Conservation (phyloP, 2,797 vertebrate species). For the Neosalanx taihuensis region DNA sequence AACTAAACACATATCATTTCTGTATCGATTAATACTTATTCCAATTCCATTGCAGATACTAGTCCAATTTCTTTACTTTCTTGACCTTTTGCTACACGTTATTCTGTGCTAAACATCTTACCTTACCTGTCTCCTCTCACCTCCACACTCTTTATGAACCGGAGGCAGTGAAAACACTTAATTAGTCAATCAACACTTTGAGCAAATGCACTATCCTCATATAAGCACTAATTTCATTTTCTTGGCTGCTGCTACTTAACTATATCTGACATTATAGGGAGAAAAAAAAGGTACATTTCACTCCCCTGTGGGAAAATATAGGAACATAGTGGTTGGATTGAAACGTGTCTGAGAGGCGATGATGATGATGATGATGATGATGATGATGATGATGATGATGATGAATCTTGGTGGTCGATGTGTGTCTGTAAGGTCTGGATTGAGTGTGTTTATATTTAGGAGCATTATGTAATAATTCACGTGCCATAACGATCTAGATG, state of each 20-base stretch:
- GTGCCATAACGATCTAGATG: constrained; percentile 69
- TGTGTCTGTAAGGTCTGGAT: constrained; percentile 41
- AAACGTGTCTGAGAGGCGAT: constrained; percentile 37
- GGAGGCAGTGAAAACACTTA: constrained; percentile 55
- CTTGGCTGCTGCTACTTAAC: constrained; percentile 63
- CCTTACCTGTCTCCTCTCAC: constrained; percentile 42
- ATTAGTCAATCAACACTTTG: constrained; percentile 41
- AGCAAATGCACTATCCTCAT: constrained; percentile 20
- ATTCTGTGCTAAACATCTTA: constrained; percentile 27
- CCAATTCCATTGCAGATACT: constrained; percentile 49
- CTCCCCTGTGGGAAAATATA: constrained; percentile 41
- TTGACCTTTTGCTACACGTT: neutral
- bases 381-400: constrained; percentile 26
- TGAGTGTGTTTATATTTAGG: constrained; percentile 55
- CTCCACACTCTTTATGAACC: constrained; percentile 39
- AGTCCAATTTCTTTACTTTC: constrained; percentile 49
- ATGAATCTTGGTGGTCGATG: constrained; percentile 24
- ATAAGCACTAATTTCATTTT: constrained; percentile 27
- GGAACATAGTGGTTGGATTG: constrained; percentile 36
- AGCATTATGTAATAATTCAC: constrained; percentile 57
- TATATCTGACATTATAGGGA: constrained; percentile 36
- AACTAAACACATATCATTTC: constrained; percentile 24
- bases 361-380: constrained; percentile 22
- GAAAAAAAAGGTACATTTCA: constrained; percentile 40
- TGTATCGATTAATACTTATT: constrained; percentile 53